Evolutionary conservation across 2,888 invertebrate species (phyloP).

Genomic region (Agriopis aurantiaria): DNA sequence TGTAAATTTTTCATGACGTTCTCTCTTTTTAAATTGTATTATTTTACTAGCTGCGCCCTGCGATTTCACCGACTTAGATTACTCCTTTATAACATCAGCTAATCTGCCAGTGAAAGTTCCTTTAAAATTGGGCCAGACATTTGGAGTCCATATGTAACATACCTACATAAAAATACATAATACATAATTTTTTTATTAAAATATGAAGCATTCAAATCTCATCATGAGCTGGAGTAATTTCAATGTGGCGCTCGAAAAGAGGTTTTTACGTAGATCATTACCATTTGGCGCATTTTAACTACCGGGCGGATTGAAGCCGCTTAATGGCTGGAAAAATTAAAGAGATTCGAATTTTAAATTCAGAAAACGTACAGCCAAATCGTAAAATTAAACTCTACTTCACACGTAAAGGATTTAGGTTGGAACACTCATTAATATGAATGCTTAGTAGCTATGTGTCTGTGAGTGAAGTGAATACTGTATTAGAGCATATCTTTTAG

Average conservation of each 20-base stretch:
- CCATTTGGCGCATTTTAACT: constrained; percentile 55
- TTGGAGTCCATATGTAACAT: too few relatives aligned
- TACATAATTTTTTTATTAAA: too few relatives aligned
- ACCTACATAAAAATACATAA: too few relatives aligned
- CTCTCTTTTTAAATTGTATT: too few relatives aligned
- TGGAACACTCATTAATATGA: constrained; percentile 24
- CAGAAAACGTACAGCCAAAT: constrained; percentile 44
- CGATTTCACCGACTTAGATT: too few relatives aligned
- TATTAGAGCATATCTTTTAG: constrained; percentile 9
- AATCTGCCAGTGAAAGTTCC: too few relatives aligned
- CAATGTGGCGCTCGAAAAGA: constrained; percentile 56
- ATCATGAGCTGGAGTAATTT: constrained; percentile 23
- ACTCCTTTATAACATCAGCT: too few relatives aligned
- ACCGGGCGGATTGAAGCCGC: constrained; percentile 61
- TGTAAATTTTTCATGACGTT: not conserved
- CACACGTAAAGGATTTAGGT: constrained; percentile 30
- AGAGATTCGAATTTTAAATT: constrained; percentile 53
- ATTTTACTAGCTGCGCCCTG: too few relatives aligned
- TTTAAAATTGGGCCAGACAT: too few relatives aligned
- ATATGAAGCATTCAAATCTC: too few relatives aligned
- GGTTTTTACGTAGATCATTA: constrained; percentile 52
- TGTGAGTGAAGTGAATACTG: constrained; percentile 1
- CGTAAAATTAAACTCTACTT: constrained; percentile 50
- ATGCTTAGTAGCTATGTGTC: constrained; percentile 18
- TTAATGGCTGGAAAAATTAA: constrained; percentile 60